Evolutionary conservation across 92 coral and sea anemone species (phyloP).

Genomic region (Anthopleura xanthogrammica): DNA sequence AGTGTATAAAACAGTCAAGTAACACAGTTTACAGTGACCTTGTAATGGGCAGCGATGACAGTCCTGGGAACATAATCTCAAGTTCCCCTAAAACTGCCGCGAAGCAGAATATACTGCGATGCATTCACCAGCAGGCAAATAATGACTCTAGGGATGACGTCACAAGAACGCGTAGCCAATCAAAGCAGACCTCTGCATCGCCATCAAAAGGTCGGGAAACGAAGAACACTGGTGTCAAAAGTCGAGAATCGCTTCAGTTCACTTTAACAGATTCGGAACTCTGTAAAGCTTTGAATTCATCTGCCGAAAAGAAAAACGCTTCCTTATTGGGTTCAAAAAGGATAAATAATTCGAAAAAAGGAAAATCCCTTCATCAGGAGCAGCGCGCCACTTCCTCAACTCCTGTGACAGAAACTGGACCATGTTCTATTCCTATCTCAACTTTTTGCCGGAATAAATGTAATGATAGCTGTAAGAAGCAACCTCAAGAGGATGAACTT

Average conservation of each 20-base stretch:
- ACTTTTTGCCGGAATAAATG: not conserved
- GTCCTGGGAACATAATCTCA: not conserved
- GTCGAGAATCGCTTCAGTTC: not conserved
- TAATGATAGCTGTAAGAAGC: not conserved
- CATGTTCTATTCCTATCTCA: not conserved
- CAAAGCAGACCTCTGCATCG: not conserved
- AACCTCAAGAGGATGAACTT: not conserved
- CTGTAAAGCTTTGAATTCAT: not conserved
- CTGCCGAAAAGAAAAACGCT: not conserved
- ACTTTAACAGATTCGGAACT: not conserved
- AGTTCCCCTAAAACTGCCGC: conserved; percentile 7
- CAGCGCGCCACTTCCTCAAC: not conserved
- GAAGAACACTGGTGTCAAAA: not conserved
- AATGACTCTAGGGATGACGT: not conserved
- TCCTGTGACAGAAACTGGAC: not conserved
- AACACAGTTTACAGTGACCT: not conserved
- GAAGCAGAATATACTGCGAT: not conserved
- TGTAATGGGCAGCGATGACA: conserved; percentile 11
- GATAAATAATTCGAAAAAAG: not conserved
- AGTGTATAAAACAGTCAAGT: not conserved
- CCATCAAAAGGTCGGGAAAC: not conserved
- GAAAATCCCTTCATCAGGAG: not conserved
- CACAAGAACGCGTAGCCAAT: not conserved
- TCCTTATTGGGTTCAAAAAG: not conserved
- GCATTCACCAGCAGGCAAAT: not conserved